phyloP scores from a whole-genome alignment of 2,113 vertebrate genomes.

The Mus spicilegus region DNA sequence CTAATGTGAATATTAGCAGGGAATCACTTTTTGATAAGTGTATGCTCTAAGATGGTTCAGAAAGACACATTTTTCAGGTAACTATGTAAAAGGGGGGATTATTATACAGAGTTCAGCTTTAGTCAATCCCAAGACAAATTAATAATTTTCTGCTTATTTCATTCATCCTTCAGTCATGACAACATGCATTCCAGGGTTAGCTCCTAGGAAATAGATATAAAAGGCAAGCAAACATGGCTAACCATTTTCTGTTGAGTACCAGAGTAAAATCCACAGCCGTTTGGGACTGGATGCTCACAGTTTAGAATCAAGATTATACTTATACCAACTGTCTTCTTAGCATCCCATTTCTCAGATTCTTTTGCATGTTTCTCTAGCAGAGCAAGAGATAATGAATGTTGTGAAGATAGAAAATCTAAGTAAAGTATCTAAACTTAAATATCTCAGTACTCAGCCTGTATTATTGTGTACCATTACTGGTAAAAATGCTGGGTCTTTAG shows the following conservation, averaged over 20 bases:
- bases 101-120: slow-evolving; percentile 46
- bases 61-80: slow-evolving; percentile 23
- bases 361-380: slow-evolving; percentile 40
- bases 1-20: background rate
- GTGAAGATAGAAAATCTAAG: slow-evolving; percentile 44
- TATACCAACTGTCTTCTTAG: background rate
- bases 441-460: background rate
- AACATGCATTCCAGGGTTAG: slow-evolving; percentile 26
- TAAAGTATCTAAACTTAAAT: slow-evolving; percentile 29
- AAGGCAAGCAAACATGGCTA: slow-evolving; percentile 10
- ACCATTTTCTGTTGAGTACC: background rate
- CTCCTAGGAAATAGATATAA: background rate
- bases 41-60: slow-evolving; percentile 43
- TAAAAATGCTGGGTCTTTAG: slow-evolving; percentile 54
- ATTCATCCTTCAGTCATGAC: background rate
- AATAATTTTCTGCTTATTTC: slow-evolving; percentile 27
- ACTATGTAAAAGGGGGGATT: slow-evolving; percentile 2
- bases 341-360: background rate
- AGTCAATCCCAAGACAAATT: background rate
- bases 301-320: background rate
- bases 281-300: background rate
- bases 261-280: background rate
- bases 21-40: slow-evolving; percentile 42
- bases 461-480: slow-evolving; percentile 11
- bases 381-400: slow-evolving; percentile 50